Conservation (phyloP, 2,113 vertebrate genomes). For the Hippoglossus stenolepis region DNA sequence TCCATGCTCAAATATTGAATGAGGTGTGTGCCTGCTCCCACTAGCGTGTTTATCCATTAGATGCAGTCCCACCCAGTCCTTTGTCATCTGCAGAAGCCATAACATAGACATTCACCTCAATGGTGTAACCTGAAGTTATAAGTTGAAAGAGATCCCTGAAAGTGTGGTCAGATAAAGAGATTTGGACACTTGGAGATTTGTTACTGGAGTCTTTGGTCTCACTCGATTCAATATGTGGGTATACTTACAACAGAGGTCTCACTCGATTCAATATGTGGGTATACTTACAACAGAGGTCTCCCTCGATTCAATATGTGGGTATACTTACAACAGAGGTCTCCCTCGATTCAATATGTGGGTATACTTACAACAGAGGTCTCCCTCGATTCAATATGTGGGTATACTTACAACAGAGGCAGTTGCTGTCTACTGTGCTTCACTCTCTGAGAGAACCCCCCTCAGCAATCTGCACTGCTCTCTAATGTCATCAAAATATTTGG, state of each 20-base stretch:
- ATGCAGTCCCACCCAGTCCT: neutral
- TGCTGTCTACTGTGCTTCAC: neutral
- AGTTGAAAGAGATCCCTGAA: no score
- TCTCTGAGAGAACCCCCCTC: neutral
- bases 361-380: no score
- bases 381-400: neutral
- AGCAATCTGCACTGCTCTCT: neutral
- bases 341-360: neutral
- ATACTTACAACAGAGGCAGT: neutral
- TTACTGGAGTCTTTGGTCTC: neutral
- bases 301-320: neutral
- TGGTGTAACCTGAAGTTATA: neutral
- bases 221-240: neutral
- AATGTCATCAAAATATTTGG: slow-evolving; percentile 4
- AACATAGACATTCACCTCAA: neutral
- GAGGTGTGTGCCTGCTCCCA: neutral
- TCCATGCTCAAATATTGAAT: neutral
- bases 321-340: no score
- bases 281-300: no score
- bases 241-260: neutral
- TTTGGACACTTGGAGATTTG: neutral
- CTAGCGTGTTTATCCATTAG: neutral
- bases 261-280: neutral
- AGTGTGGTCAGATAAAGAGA: no score
- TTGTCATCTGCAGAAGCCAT: neutral